Evolutionary conservation across 2,113 vertebrate species (phyloP), one percentile per base, ranked within the genome.

Genomic region (Aphyosemion australe): DNA sequence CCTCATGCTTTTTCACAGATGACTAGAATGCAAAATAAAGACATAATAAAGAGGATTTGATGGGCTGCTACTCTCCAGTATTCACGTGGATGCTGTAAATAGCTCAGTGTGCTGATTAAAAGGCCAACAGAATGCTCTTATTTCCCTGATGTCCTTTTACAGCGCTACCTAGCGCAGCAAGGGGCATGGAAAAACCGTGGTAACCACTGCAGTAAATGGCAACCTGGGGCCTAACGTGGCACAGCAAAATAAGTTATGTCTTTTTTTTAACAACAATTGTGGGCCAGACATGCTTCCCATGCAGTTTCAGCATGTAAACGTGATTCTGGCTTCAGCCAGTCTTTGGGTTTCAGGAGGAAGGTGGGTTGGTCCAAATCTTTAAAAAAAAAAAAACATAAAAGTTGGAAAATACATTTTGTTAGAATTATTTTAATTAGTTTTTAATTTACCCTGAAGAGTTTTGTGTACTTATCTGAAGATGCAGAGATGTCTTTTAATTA

Each of bases 121-220:
- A 79, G 76, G 71, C 79, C 13, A 57, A 77, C 66, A 62, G 81
- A 72, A 75, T 61, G 74, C 68, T 84, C 73, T 89, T 86, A 87
- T 88, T 86, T 76, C 72, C 76, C 84, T n/a, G 19, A 74, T 78
- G 74, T 82, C 79, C 76, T 82, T 78, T 87, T 86, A 76, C 56
- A 0, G 68, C 34, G 63, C 71, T 80, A 77, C 63, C 66, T 12
- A 21, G 54, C 78, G 58, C 80, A 75, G 75, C 69, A 53, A 61
- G 84, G 14, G 41, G 70, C 60, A 13, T 37, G 50, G 54, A 80
- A 34, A 69, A 69, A 64, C 39, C 16, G 68, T 2, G 55, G 54
- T 65, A 69, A 57, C 70, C 16, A 46, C 47, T 34, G 18, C 60
- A 41, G 53, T 57, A 20, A 54, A 69, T 42, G 43, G 74, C 55